Evolutionary conservation across 2,888 invertebrate genomes (phyloP), one percentile per base, ranked within the genome.

Genomic region (Cephus rjabovi): DNA sequence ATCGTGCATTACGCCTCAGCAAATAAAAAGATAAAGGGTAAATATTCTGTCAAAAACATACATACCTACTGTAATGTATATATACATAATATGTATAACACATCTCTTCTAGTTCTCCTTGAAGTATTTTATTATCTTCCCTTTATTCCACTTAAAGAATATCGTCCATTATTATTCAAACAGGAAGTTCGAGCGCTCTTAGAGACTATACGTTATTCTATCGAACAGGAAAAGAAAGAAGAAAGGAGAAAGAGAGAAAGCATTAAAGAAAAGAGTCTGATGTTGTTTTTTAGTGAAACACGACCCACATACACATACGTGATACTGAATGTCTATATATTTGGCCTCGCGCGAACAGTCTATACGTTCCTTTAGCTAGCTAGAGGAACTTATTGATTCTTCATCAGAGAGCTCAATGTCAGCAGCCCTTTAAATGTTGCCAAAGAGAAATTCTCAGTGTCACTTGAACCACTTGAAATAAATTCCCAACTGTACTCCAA

Each of bases 371-470:
- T 23, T 56, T 15, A 23, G 23, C 9, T 56, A 56, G 23, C 56
- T 56, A 23, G 56, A 56, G 56, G 23, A 56, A 56, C 71, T 71
- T 71, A 71, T 71, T 71, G 71, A 71, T 71, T 71, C 71, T 71
- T 71, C 71, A 71, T 71, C 71, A 71, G 71, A 33, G 33, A 33
- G 71, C 71, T 71, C 71, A 34, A 71, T 31, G 71, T 34, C 71
- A 71, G 71, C 34, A 15, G 12, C 71, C 31, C 31, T 71, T 71
- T 33, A 71, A 31, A 71, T 15, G 34, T 12, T 3, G 71, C 71
- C 33, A 23, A 34, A 71, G 15, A 34, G 71, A 71, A 71, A 71
- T 71, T 71, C 34, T 56, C 56, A 31, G 31, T 34, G 23, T 71
- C 71, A 12, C 71, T 71, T 71, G 31, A 34, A 23, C 34, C 30